phyloP scores from a whole-genome alignment of 2,888 invertebrate genomes.

The Helobdella robusta region DNA sequence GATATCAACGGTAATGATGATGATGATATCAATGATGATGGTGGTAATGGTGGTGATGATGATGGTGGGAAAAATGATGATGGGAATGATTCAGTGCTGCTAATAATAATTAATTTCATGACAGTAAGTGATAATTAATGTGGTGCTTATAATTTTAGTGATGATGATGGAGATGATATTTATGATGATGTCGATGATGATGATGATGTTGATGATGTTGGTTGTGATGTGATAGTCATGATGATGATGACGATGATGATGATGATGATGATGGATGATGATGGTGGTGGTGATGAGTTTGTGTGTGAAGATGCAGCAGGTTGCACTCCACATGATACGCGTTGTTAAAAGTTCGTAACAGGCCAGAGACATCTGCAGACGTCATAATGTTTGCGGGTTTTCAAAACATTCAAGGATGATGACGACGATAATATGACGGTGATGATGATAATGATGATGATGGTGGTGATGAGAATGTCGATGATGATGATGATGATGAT shows the following conservation, averaged over 20 bases:
- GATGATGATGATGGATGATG: no score
- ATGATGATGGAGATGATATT: constrained; percentile 1
- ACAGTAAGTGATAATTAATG: neutral
- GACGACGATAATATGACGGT: neutral
- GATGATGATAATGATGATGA: neutral
- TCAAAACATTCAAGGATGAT: neutral
- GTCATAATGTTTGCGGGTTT: neutral
- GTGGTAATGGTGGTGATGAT: neutral
- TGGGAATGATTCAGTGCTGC: neutral
- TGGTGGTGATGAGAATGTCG: constrained; percentile 3
- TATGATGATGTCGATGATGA: neutral
- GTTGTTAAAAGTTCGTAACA: no score
- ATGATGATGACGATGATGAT: no score
- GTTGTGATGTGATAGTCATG: no score
- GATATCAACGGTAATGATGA: neutral
- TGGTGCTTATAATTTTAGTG: neutral
- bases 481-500: neutral
- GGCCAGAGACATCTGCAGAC: no score
- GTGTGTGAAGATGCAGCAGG: neutral
- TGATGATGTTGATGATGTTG: neutral
- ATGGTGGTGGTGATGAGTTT: no score
- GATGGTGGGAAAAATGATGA: constrained; percentile 2
- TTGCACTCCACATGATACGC: no score
- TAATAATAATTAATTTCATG: neutral
- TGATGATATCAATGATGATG: neutral